These are phyloP conservation scores for Seriola quinqueradiata DNA, from an alignment of 2,113 vertebrate species.

Conservation along the genomic window DNA sequence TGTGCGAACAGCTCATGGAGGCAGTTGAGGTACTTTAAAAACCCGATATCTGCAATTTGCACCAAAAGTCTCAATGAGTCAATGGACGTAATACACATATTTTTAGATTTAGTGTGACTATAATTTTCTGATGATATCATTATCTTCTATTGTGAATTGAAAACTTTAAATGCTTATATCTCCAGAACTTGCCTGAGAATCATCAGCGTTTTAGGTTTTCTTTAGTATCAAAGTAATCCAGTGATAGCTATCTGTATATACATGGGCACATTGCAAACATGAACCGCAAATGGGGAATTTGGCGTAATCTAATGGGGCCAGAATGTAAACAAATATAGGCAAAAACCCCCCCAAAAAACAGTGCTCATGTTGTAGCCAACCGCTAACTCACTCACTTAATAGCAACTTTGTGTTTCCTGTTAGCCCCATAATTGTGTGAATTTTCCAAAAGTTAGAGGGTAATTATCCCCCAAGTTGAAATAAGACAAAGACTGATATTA, in stretches of 20 bases:
- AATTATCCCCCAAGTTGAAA: not conserved
- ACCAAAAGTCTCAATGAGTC: constrained; percentile 1
- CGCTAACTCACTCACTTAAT: not conserved
- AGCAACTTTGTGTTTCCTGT: not conserved
- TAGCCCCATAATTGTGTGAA: not conserved
- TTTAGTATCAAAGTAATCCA: not conserved
- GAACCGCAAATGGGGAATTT: not conserved
- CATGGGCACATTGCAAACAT: not conserved
- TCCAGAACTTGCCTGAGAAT: not conserved
- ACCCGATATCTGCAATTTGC: not conserved
- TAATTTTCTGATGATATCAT: not conserved
- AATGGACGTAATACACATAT: not conserved
- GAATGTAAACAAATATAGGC: not conserved
- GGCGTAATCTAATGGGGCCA: not conserved
- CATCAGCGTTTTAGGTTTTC: not conserved
- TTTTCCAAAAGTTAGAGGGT: not conserved
- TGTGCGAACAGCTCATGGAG: not conserved
- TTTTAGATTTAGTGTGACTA: constrained; percentile 1
- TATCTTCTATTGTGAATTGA: not conserved
- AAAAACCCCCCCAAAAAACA: not conserved
- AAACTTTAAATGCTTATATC: too few species aligned
- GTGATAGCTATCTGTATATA: not conserved
- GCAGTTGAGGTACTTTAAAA: constrained; percentile 4
- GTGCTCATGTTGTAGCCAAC: not conserved
- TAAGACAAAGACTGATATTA: not conserved